Base-by-base conservation (phyloP, 1,140 invertebrate genomes). In the Magallana gigas region DNA sequence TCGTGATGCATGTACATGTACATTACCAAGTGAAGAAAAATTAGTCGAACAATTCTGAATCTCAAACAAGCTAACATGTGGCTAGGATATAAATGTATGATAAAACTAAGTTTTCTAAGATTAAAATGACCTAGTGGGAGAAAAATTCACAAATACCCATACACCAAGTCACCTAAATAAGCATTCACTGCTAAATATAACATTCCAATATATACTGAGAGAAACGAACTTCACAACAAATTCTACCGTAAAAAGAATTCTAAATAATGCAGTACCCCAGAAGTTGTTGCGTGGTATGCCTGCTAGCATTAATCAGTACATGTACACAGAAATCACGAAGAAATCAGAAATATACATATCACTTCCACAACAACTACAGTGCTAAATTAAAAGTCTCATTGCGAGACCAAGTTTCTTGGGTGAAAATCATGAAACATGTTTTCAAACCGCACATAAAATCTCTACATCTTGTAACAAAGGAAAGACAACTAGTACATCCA, bases 401-500 rank as follows among this genome's bases (percentile, higher is more conserved):
- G 18, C 12, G 68, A 29, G 68, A 76, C 12, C 8, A 29, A 29
- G 9, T 76, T 29, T 76, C 23, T 76, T 12, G 8, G 23, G 8
- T 12, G 3, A 76, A 48, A 6, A 12, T 2, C 12, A 76, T 8
- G 68, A 36, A 76, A 76, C 23, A 76, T 23, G 23, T 29, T 48
- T 29, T 36, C 68, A 76, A 76, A 76, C 68, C 23, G 23, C 48
- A 29, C 8, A 7, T 76, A 76, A 76, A 76, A 76, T 76, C 64
- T 23, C 64, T 71, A 23, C 68, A 76, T 29, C 36, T 76, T 11
- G 11, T 71, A 76, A 76, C 68, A 76, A 23, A 36, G 23, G 68
- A 76, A 76, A 76, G 18, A 48, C 68, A 36, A 36, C 18, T 23
- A 76, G 68, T 76, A 76, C 68, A 29, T 23, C 23, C 11, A 76